Conservation (phyloP, 2,113 vertebrate genomes). For the Chionomys nivalis region DNA sequence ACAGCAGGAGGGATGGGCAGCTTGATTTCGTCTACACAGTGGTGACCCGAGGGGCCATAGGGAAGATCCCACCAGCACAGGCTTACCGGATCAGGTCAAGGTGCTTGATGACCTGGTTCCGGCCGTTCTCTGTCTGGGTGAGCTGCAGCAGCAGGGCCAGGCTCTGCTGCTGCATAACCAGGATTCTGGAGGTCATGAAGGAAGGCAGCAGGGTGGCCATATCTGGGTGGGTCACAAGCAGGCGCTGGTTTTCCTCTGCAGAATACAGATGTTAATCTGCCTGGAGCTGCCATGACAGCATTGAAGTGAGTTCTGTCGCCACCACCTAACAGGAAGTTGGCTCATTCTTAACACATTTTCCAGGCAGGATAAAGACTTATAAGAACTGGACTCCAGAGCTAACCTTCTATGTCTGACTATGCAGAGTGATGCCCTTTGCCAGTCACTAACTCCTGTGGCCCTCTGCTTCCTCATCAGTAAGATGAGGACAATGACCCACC, state of each 20-base stretch:
- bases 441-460: background rate
- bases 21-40: too few relatives aligned
- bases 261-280: background rate
- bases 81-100: conserved; percentile 88
- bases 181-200: conserved; percentile 82
- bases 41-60: fast-evolving
- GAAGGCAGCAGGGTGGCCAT: conserved; percentile 82
- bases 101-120: conserved; percentile 84
- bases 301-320: background rate
- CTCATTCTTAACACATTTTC: background rate
- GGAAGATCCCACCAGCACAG: fast-evolving
- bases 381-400: background rate
- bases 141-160: conserved; percentile 87
- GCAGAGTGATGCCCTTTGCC: background rate
- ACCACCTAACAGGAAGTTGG: background rate
- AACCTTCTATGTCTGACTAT: background rate
- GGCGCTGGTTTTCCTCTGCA: conserved; percentile 92
- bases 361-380: background rate
- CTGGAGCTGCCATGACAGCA: fast-evolving
- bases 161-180: conserved; percentile 83
- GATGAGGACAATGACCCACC: fast-evolving
- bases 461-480: background rate
- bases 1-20: background rate
- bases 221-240: conserved; percentile 84
- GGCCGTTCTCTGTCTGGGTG: conserved; percentile 82